A percentile compares a stretch with the other conserved stretches of the same genome.
These are phyloP conservation scores for Orgyia antiqua DNA, from an alignment of 2,888 invertebrate genomes.

Conservation along the genomic window DNA sequence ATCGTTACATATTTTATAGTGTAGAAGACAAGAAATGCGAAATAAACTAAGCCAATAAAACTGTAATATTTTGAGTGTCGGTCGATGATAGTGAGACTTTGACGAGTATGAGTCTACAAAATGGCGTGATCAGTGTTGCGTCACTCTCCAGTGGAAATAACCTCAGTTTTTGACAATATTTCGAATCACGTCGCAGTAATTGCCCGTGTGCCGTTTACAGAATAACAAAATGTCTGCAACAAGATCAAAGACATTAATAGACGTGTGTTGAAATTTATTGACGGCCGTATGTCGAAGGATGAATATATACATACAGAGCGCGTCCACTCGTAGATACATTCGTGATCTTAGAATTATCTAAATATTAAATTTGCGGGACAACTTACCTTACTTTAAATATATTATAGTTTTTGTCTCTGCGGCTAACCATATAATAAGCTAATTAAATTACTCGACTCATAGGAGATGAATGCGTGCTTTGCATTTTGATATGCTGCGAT, in stretches of 20 bases:
- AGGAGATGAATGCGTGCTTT: slow-evolving; percentile 25
- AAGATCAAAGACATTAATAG: slow-evolving; percentile 74
- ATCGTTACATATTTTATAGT: slow-evolving; percentile 50
- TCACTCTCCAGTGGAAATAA: slow-evolving; percentile 37
- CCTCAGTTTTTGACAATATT: slow-evolving; percentile 60
- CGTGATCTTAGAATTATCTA: slow-evolving; percentile 23
- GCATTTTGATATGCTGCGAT: slow-evolving; percentile 24
- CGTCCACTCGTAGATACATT: slow-evolving; percentile 18
- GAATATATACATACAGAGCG: slow-evolving; percentile 50
- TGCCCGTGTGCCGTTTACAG: slow-evolving; percentile 54
- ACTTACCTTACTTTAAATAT: slow-evolving; percentile 16
- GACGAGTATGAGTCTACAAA: slow-evolving; percentile 39
- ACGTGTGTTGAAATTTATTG: slow-evolving; percentile 73
- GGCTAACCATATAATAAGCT: slow-evolving; percentile 15
- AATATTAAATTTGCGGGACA: slow-evolving; percentile 22
- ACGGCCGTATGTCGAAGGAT: slow-evolving; percentile 53
- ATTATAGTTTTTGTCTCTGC: slow-evolving; percentile 21
- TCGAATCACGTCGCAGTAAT: slow-evolving; percentile 68
- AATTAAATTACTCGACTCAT: slow-evolving; percentile 25
- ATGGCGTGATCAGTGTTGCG: slow-evolving; percentile 44
- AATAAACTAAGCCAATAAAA: slow-evolving; percentile 46
- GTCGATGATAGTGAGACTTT: slow-evolving; percentile 30
- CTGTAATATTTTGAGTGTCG: slow-evolving; percentile 27
- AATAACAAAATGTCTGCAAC: slow-evolving; percentile 65
- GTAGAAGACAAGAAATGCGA: slow-evolving; percentile 39